Evolutionary conservation across 2,797 vertebrate species (phyloP), one percentile per base, ranked within the genome.

Genomic region (Carcharodon carcharias): DNA sequence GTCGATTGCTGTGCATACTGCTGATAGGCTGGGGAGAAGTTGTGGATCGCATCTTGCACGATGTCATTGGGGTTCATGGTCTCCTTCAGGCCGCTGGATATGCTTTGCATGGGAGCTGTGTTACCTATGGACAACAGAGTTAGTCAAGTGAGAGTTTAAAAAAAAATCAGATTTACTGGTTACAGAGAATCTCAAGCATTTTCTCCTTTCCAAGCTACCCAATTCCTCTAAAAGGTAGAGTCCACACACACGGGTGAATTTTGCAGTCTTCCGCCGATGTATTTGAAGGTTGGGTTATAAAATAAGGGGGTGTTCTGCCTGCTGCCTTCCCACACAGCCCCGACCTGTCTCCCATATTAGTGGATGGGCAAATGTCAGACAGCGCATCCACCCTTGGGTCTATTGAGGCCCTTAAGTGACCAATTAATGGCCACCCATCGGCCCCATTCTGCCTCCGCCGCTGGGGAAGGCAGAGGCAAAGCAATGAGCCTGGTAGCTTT

Each of bases 1-100:
- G 98, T 99, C 0, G 99, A 98, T 96, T 99, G 99, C 98, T 99
- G 98, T 0, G 98, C 98, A 97, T 99, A 99, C 97, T 99, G 99
- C 97, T 99, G 99, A 97, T 99, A 99, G 0, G 98, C 96, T 0
- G 99, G 99, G 0, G 99, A 99, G 98, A 99, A 99, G 98, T 99
- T 99, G 97, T 99, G 99, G 97, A 99, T 99, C n/a, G 99, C 99
- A 0, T 99, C 99, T 97, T 99, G 99, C 28, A 99, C 99, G 0
- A 99, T 99, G 96, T 99, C 99, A 67, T 98, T 98, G 0, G 99
- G 99, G 96, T 99, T 99, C 50, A 99, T 99, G 73, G 99, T 99
- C 97, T 99, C 99, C 97, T 99, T 99, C 97, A 99, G 97, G 21
- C 99, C 98, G 0, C 99, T 99, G 14, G 99, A 99, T 97, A 99